Base-by-base conservation (phyloP, 2,113 vertebrate genomes). In the Cochlearius cochlearius region DNA sequence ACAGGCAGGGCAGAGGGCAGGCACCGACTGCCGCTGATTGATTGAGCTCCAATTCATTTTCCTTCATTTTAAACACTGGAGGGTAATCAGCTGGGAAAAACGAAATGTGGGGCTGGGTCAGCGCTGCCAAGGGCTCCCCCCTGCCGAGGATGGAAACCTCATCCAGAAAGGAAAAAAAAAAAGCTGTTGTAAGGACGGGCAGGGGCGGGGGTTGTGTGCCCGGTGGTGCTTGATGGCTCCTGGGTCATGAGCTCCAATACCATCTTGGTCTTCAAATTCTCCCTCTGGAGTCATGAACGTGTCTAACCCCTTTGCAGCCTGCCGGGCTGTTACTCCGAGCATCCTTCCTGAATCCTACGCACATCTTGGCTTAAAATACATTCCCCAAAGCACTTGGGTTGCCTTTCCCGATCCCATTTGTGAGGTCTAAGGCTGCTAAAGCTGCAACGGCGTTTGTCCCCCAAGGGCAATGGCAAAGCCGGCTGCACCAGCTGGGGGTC, bases 361-460 rank as follows among this genome's bases (percentile, higher is more conserved):
- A 0, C 17, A n/a, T 34, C 19, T 64, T 9, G 34, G 7, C 30
- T 30, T 10, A 5, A 38, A 32, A 36, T 4, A 18, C 43, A 0
- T 58, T 16, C 41, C 73, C 68, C 32, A 12, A 12, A 52, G 26
- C 18, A 12, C 60, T 7, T 1, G 4, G 39, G 6, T 6, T 38
- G 9, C 69, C 39, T 74, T 47, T 38, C 49, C 76, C 45, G 5
- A 5, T 12, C 39, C 52, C 16, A 0, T 30, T n/a, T 15, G 2
- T 3, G 81, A 19, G 59, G 6, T 30, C 8, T 38, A 26, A 47
- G 76, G 7, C 71, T 22, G 47, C 27, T 23, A 26, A 59, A 66
- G 43, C 86, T 56, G 18, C 19, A 6, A 4, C 6, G 11, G 56
- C 11, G 0, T 45, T 67, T 81, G 41, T 39, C 27, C 30, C 27